A percentile compares a stretch with the other conserved stretches of the same genome.
phyloP scores from a whole-genome alignment of 2,113 vertebrate genomes.

The Synodontis membranacea region DNA sequence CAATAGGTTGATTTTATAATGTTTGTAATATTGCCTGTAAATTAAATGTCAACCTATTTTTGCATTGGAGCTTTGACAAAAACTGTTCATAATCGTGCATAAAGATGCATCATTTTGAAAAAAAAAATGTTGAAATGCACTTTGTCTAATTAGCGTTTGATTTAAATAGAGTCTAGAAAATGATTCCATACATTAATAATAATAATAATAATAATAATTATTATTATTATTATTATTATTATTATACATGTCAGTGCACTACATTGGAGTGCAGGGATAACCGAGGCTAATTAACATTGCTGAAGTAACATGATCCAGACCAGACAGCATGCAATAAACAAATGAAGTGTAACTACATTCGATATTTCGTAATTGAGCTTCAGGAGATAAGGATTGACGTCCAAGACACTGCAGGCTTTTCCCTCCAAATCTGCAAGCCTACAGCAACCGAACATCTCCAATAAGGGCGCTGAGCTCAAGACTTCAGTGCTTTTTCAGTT shows the following conservation, averaged over 20 bases:
- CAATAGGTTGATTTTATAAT: too few relatives aligned
- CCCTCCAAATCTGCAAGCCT: not conserved
- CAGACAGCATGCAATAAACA: not conserved
- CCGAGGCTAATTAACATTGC: too few relatives aligned
- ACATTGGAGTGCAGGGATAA: not conserved
- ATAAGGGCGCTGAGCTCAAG: conserved; percentile 38
- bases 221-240: not conserved
- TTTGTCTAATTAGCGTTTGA: not conserved
- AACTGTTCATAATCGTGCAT: not conserved
- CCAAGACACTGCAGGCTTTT: not conserved
- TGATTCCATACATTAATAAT: not conserved
- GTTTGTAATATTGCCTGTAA: not conserved
- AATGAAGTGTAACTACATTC: not conserved
- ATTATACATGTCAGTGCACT: not conserved
- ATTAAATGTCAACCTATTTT: not conserved
- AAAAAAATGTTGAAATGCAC: not conserved
- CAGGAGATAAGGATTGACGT: not conserved
- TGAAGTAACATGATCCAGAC: not conserved
- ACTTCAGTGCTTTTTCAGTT: too few relatives aligned
- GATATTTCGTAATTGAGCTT: not conserved
- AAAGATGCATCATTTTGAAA: not conserved
- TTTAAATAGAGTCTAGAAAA: not conserved
- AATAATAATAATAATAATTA: too few relatives aligned
- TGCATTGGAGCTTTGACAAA: not conserved
- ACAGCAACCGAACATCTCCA: conserved; percentile 5